Evolutionary conservation across 2,113 vertebrate species (phyloP).

Genomic region (Eurystomus gularis): DNA sequence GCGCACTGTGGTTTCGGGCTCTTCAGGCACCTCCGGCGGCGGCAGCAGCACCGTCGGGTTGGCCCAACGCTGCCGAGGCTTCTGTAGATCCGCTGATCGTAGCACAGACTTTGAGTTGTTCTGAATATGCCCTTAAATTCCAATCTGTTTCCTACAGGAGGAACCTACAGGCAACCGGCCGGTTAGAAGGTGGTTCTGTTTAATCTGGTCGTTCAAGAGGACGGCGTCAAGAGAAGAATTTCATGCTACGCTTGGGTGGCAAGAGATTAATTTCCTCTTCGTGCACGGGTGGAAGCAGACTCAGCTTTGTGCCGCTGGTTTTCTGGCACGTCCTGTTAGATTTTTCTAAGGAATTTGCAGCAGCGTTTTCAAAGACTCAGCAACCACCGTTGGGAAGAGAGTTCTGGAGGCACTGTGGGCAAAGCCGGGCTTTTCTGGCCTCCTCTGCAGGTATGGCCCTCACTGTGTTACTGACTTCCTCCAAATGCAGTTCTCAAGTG

Average conservation of each 20-base stretch:
- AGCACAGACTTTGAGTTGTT: not conserved
- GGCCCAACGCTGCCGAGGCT: not conserved
- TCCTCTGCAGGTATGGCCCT: not conserved
- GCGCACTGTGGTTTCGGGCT: not conserved
- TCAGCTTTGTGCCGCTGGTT: not conserved
- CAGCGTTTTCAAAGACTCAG: fast-evolving
- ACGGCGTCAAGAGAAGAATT: not conserved
- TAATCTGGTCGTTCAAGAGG: not conserved
- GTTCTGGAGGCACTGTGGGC: not conserved
- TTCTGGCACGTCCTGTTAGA: not conserved
- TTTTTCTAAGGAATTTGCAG: not conserved
- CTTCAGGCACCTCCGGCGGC: not conserved
- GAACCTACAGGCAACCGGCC: no score
- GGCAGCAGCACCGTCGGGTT: not conserved
- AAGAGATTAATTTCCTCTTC: not conserved
- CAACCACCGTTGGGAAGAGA: not conserved
- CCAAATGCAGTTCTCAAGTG: not conserved
- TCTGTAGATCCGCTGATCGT: not conserved
- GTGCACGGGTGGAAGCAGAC: not conserved
- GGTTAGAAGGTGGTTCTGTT: not conserved
- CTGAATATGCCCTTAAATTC: not conserved
- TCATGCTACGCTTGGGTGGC: not conserved
- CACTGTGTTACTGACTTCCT: no score
- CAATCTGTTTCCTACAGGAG: not conserved
- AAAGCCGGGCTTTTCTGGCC: not conserved